These are phyloP conservation scores for Notoglanidium macrostoma DNA, from an alignment of 2,797 vertebrate species.

Conservation along the genomic window DNA sequence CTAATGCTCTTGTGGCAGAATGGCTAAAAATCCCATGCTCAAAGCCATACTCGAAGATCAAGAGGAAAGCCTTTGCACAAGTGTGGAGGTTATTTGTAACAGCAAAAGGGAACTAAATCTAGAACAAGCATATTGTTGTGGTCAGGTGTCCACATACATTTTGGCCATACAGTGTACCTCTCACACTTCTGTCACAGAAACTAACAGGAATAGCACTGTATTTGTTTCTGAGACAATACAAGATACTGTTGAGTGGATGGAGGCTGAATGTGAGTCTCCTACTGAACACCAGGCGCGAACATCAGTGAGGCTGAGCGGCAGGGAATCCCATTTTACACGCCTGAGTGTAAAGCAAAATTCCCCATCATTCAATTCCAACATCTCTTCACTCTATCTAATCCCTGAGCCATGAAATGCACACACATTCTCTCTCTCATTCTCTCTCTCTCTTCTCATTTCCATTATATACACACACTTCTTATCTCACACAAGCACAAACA, in stretches of 20 bases:
- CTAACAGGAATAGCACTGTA: background rate
- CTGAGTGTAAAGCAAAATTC: constrained; percentile 35
- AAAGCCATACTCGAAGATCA: background rate
- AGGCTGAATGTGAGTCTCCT: background rate
- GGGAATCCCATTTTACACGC: constrained; percentile 28
- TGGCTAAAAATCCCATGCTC: too few species aligned
- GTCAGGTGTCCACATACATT: background rate
- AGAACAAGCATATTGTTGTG: background rate
- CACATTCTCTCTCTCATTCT: background rate
- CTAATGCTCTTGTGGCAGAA: background rate
- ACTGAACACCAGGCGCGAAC: background rate
- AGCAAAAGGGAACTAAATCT: background rate
- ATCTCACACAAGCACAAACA: constrained; percentile 15
- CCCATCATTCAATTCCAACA: constrained; percentile 27
- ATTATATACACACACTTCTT: constrained; percentile 17
- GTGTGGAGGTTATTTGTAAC: background rate
- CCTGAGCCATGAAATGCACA: constrained; percentile 37
- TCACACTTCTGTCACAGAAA: background rate
- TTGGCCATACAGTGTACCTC: background rate
- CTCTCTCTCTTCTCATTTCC: background rate
- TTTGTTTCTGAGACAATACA: background rate
- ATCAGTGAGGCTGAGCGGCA: background rate
- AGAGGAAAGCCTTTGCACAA: background rate
- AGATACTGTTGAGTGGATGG: background rate
- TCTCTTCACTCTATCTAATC: constrained; percentile 37